Evolutionary conservation across 2,797 vertebrate species (phyloP), one percentile per base, ranked within the genome.

Genomic region (Myotis findleyi): DNA sequence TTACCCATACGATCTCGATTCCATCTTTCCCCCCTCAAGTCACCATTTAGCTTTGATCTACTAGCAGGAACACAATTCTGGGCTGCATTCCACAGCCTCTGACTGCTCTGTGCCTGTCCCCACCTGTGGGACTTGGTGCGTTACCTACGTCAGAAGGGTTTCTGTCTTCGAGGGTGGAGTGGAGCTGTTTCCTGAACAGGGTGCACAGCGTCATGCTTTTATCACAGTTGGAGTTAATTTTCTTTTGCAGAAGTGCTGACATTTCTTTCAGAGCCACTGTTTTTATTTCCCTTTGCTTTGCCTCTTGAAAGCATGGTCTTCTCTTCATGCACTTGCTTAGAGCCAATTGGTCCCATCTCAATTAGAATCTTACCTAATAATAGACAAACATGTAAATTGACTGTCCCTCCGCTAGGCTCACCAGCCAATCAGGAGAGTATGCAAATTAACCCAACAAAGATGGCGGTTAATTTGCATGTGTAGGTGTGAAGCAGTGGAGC

Each of bases 41-140:
- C 20, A 33, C 21, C 16, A 12, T 47, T 76, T 68, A 73, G 36
- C 82, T 82, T 93, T 85, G n/a, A 81, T 94, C 51, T 75, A 47
- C 41, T 5, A 79, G 57, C 18, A 82, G 62, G 66, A 82, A 59
- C n/a, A 21, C 16, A 25, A 8, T 36, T 21, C 72, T 68, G 17
- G 44, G n/a, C n/a, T 36, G 30, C 44, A 59, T 75, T 83, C 57
- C 73, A n/a, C 12, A 33, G 5, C 49, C 9, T 18, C 79, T 11
- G 55, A 49, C 38, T 18, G 6, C 44, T 57, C 36, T 0, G 10
- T 7, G 14, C 53, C 55, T 23, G 16, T 62, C 0, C 8, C 69
- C 17, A 10, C 33, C 51, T 9, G 23, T 10, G 44, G 64, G 76
- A 41, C 38, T 5, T 3, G 41, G 72, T 30, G n/a, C 4, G 0